Percentiles rank a stretch among this genome's conserved stretches.
Conservation (phyloP, 2,113 vertebrate species). For the Mustela nigripes region DNA sequence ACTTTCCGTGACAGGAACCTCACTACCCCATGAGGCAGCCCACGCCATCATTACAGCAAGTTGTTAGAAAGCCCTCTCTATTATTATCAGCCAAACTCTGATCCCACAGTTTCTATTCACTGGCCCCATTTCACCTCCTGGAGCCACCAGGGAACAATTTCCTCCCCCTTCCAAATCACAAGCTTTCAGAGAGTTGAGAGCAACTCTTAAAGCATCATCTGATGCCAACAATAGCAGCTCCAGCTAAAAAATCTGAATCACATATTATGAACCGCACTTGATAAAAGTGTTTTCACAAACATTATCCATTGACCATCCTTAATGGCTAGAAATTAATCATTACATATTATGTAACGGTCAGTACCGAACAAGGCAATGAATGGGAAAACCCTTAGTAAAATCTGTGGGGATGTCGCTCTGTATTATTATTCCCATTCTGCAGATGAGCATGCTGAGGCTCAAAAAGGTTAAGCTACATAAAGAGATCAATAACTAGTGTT, state of each 20-base stretch:
- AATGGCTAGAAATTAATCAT: background rate
- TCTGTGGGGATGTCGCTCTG: background rate
- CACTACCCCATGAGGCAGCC: background rate
- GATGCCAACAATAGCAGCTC: background rate
- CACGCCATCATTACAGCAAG: background rate
- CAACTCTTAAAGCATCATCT: background rate
- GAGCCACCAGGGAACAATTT: background rate
- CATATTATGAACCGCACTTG: background rate
- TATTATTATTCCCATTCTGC: background rate
- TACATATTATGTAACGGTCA: background rate
- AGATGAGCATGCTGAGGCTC: background rate
- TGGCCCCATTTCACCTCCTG: background rate
- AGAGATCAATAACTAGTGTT: background rate
- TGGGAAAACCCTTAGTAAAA: background rate
- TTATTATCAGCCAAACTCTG: background rate
- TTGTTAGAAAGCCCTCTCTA: background rate
- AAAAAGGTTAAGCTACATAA: background rate
- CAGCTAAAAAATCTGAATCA: conserved; percentile 10
- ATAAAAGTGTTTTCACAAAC: conserved; percentile 20
- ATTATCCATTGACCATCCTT: background rate
- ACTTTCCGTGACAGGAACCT: background rate
- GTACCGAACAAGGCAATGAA: background rate
- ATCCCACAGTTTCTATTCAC: background rate
- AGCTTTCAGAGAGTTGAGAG: background rate
- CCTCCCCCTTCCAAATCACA: background rate